Conservation (phyloP, 2,113 vertebrate species). For the Seriola aureovittata region DNA sequence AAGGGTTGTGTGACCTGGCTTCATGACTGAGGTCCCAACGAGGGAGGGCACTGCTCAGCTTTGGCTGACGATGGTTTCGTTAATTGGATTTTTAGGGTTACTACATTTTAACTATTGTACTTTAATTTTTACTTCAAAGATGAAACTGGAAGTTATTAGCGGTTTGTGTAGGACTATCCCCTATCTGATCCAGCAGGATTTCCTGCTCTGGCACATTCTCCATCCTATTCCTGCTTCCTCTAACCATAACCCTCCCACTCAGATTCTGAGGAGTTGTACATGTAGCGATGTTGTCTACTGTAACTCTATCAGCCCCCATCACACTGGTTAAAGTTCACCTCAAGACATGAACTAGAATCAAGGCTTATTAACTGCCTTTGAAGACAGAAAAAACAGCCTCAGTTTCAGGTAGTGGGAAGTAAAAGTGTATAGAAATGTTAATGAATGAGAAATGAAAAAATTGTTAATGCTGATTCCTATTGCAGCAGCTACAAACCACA, state of each 20-base stretch:
- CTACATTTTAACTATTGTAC: background rate
- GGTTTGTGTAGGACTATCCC: too few species aligned
- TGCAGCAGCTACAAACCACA: conserved; percentile 1
- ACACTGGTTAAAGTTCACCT: background rate
- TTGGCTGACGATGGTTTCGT: background rate
- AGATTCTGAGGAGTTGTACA: background rate
- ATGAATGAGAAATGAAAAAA: too few species aligned
- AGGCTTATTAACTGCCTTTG: background rate
- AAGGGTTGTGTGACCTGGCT: background rate
- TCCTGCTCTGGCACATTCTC: too few species aligned
- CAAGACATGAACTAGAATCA: background rate
- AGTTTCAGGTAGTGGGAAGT: too few species aligned
- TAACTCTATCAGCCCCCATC: background rate
- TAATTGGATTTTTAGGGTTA: background rate
- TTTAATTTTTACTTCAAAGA: background rate
- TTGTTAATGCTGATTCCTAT: background rate
- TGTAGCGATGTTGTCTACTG: background rate
- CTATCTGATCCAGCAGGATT: too few species aligned
- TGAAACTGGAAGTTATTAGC: background rate
- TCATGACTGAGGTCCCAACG: background rate
- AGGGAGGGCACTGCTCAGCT: background rate
- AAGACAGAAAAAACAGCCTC: too few species aligned
- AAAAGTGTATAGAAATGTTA: too few species aligned
- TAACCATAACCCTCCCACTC: background rate
- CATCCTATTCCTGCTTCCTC: background rate